phyloP scores from a whole-genome alignment of 1,140 invertebrate species.

The Nephotettix cincticeps region DNA sequence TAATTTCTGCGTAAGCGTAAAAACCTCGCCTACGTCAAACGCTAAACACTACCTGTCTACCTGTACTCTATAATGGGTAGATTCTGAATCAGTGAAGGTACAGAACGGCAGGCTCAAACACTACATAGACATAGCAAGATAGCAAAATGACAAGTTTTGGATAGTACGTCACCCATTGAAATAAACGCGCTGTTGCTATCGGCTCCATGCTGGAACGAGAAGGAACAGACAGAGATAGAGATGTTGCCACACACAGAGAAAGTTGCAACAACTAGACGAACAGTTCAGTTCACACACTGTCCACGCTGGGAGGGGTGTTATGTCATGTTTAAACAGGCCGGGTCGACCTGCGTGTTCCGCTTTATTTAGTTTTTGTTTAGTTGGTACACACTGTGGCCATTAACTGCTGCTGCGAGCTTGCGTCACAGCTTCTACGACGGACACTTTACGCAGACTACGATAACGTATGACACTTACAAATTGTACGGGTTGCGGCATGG shows the following conservation, averaged over 20 bases:
- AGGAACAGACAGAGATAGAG: slow-evolving; percentile 13
- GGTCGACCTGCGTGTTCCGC: not conserved
- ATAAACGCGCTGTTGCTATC: slow-evolving; percentile 19
- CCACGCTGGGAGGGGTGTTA: not conserved
- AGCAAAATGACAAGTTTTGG: slow-evolving; percentile 51
- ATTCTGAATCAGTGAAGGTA: slow-evolving; percentile 15
- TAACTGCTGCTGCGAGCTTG: slow-evolving; percentile 20
- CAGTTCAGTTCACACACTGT: slow-evolving; percentile 30
- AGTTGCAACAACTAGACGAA: slow-evolving; percentile 39
- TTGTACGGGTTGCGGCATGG: not conserved
- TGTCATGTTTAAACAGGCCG: slow-evolving; percentile 1
- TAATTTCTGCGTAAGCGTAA: too few species aligned
- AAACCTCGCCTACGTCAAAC: too few species aligned
- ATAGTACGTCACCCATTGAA: slow-evolving; percentile 60
- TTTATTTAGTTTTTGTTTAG: not conserved
- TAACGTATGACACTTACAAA: slow-evolving; percentile 21
- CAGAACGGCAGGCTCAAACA: slow-evolving; percentile 17
- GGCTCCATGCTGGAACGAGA: slow-evolving; percentile 25
- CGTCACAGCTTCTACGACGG: slow-evolving; percentile 17
- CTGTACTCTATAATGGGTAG: not conserved
- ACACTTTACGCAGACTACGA: too few species aligned
- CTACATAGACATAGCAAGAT: slow-evolving; percentile 25
- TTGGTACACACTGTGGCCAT: slow-evolving; percentile 23
- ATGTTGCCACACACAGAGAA: slow-evolving; percentile 30
- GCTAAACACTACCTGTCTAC: not conserved